Conservation (phyloP, 2,888 invertebrate genomes). For the Catocala sponsa region DNA sequence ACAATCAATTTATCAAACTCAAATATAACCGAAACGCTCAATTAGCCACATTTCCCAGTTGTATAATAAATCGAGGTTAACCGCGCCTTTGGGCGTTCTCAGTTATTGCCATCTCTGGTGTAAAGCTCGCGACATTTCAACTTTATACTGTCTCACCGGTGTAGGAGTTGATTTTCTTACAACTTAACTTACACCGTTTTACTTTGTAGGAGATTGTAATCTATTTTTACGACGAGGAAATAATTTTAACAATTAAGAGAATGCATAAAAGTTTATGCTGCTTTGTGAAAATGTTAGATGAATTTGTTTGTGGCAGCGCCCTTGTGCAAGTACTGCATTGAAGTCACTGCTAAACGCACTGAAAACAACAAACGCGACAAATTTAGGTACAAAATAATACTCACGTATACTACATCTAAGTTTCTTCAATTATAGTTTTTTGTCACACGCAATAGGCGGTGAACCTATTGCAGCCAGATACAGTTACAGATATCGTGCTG, state of each 20-base stretch:
- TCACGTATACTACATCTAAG: too few relatives aligned
- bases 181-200: slow-evolving; percentile 6
- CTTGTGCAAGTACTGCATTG: too few relatives aligned
- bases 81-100: slow-evolving; percentile 30
- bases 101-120: slow-evolving; percentile 28
- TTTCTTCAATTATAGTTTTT: too few relatives aligned
- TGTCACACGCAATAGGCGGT: too few relatives aligned
- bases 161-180: slow-evolving; percentile 14
- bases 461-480: too few relatives aligned
- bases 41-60: slow-evolving; percentile 10
- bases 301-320: too few relatives aligned
- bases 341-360: too few relatives aligned
- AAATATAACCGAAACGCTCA: not conserved
- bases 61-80: slow-evolving; percentile 38
- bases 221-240: slow-evolving; percentile 11
- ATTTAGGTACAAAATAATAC: too few relatives aligned
- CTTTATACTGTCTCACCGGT: slow-evolving; percentile 24
- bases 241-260: slow-evolving; percentile 5
- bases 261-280: not conserved
- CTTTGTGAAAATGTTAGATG: not conserved
- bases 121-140: slow-evolving; percentile 24
- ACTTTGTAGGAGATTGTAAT: slow-evolving; percentile 16
- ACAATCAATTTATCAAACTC: not conserved
- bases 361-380: too few relatives aligned
- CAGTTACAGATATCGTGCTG: too few relatives aligned